Conservation (phyloP, 35 echinoderm and acorn worm species). For the Stichopus chloronotus region DNA sequence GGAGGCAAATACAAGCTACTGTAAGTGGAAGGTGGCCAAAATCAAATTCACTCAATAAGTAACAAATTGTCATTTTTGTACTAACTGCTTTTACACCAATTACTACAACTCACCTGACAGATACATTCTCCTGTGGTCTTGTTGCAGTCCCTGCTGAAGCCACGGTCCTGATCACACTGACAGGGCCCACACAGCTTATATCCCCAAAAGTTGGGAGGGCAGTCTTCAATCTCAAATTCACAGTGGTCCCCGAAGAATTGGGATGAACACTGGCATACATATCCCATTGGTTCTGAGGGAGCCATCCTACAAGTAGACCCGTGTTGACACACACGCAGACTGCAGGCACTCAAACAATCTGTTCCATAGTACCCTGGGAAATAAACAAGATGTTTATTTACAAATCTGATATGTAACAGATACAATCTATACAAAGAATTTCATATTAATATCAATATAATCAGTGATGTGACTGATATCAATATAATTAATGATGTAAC, state of each 20-base stretch:
- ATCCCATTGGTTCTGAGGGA: slow-evolving; percentile 45
- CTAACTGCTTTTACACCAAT: too few species aligned
- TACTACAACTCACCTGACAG: slow-evolving; percentile 73
- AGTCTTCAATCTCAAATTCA: slow-evolving; percentile 78
- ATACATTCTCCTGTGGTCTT: slow-evolving; percentile 94
- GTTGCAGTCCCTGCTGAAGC: slow-evolving; percentile 82
- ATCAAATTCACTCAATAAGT: too few species aligned
- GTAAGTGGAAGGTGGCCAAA: too few species aligned
- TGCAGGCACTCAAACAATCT: slow-evolving; percentile 76
- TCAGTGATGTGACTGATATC: neutral
- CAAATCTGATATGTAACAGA: neutral
- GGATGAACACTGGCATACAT: slow-evolving; percentile 78
- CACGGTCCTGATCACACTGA: slow-evolving; percentile 88
- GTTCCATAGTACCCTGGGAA: slow-evolving; percentile 81
- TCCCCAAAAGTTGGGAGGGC: slow-evolving; percentile 82
- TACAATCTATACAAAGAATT: neutral
- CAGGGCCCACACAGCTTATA: slow-evolving; percentile 93
- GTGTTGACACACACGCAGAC: slow-evolving; percentile 84
- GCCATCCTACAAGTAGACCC: slow-evolving; percentile 56
- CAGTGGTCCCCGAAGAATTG: slow-evolving; percentile 92
- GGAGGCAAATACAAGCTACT: too few species aligned
- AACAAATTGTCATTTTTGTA: too few species aligned
- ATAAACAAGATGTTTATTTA: slow-evolving; percentile 10
- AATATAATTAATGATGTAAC: neutral
- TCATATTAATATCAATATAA: neutral